phyloP scores from a whole-genome alignment of 2,797 vertebrate species.

The Chaetophractus vellerosus region DNA sequence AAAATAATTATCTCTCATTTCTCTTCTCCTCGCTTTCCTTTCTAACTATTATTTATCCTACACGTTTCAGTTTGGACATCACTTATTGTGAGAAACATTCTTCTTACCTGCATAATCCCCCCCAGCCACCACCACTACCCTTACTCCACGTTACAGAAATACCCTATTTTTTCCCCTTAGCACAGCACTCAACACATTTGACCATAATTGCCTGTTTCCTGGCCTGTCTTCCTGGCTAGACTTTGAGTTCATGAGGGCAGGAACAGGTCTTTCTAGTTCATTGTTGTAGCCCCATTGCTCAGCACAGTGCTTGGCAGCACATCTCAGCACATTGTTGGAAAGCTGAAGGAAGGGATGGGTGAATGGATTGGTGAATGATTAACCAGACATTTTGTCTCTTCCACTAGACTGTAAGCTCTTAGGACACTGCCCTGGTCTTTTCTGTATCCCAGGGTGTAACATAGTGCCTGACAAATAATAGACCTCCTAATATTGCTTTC shows the following conservation, averaged over 20 bases:
- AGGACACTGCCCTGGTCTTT: neutral
- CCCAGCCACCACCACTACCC: neutral
- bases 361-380: neutral
- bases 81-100: neutral
- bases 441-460: neutral
- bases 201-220: neutral
- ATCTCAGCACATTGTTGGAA: constrained; percentile 6
- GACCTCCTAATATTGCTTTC: neutral
- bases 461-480: neutral
- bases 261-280: constrained; percentile 25
- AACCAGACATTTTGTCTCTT: neutral
- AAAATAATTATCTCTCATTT: neutral
- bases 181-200: neutral
- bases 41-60: neutral
- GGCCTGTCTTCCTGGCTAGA: neutral
- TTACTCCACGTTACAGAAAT: neutral
- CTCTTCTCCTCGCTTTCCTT: constrained; percentile 22
- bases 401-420: neutral
- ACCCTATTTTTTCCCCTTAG: neutral
- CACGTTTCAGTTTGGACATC: neutral
- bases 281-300: neutral
- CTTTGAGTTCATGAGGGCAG: neutral
- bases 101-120: neutral
- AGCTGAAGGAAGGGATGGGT: constrained; percentile 1
- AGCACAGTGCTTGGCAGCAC: neutral